Base-by-base conservation (phyloP, 2,888 invertebrate genomes). In the Andrena minutula region DNA sequence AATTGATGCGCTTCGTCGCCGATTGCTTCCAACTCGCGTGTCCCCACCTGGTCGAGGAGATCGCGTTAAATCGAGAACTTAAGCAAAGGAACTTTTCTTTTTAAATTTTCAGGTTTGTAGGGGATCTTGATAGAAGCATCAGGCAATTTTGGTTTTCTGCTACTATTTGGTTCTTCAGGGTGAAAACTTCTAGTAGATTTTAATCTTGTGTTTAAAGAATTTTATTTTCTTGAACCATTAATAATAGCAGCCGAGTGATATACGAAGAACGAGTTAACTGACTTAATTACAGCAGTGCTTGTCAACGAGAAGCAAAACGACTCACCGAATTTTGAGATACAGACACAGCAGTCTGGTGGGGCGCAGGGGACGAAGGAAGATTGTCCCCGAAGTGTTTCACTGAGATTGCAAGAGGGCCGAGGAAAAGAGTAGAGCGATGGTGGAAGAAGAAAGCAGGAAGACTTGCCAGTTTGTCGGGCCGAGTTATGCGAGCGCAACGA, bases 401-500 rank as follows among this genome's bases (percentile, higher is more conserved):
- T 30, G 64, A 63, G 86, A 80, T 82, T 81, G 70, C 71, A 77
- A 77, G 75, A 76, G 79, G 12, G 12, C 41, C 41, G 41, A 41
- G 41, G 41, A 71, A 69, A 71, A 74, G 53, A 79, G 75, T 75
- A 82, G 82, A 84, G 77, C 78, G 68, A 71, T 53, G 65, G 66
- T 70, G 77, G 65, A 75, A 61, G 76, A 74, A 78, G 76, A 58
- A 56, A 56, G 82, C 68, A 8, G 74, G 66, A 79, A 79, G 88
- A 85, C 84, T 89, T 83, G 90, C 87, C 89, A 90, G 91, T 91
- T 92, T 91, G 92, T 91, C 90, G 90, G 82, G 68, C 75, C 83
- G 89, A 92, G 91, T 92, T 91, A 92, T 90, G 92, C 83, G 88
- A 87, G 89, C 83, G 89, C 89, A 89, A 86, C 86, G 87, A 88